These are phyloP conservation scores for Maconellicoccus hirsutus DNA, from an alignment of 1,140 invertebrate species.

Conservation along the genomic window DNA sequence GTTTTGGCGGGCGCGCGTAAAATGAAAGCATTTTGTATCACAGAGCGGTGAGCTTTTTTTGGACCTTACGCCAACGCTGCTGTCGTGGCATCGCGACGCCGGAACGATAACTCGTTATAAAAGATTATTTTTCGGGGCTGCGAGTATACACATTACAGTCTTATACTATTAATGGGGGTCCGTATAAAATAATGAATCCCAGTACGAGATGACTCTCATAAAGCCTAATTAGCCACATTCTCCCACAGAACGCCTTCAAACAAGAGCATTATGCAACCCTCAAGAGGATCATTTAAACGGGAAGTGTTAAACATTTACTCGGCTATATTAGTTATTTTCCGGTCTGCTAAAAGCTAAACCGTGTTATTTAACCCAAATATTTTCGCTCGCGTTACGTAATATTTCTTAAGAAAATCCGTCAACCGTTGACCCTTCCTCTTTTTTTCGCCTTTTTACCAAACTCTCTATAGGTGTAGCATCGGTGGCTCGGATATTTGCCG, in stretches of 20 bases:
- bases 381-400: neutral
- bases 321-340: conserved; percentile 7
- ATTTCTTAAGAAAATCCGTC: neutral
- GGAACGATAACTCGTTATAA: neutral
- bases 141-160: neutral
- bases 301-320: conserved; percentile 9
- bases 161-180: conserved; percentile 2
- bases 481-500: too few species aligned
- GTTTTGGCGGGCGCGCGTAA: too few species aligned
- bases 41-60: too few species aligned
- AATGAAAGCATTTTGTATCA: too few species aligned
- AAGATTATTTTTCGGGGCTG: neutral
- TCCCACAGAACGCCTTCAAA: neutral
- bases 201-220: conserved; percentile 7
- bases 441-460: too few species aligned
- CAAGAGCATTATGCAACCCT: conserved; percentile 2
- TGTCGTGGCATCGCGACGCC: neutral
- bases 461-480: too few species aligned
- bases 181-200: conserved; percentile 4
- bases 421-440: neutral
- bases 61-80: too few species aligned
- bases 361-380: conserved; percentile 4
- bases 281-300: neutral
- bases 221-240: conserved; percentile 3
- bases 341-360: conserved; percentile 3